Percentiles rank a stretch among this genome's conserved stretches.
Evolutionary conservation across 2,113 vertebrate species (phyloP).

Genomic region (Anoura caudifer): DNA sequence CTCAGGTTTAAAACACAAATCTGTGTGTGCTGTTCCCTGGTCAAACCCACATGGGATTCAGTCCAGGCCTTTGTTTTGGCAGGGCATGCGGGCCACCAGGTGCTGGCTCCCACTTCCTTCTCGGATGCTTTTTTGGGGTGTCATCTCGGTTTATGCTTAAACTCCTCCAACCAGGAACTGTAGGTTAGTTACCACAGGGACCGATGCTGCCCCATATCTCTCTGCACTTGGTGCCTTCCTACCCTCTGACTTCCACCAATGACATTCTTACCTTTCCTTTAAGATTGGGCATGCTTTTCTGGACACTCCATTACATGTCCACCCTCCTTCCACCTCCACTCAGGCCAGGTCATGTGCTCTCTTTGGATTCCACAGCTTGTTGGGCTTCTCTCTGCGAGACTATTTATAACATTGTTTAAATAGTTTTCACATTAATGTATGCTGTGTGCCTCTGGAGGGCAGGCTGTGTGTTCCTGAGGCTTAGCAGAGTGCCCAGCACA

Average conservation of each 20-base stretch:
- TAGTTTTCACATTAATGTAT: neutral
- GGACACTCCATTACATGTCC: neutral
- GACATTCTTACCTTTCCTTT: neutral
- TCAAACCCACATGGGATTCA: neutral
- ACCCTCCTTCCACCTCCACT: neutral
- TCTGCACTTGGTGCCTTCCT: neutral
- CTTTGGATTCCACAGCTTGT: neutral
- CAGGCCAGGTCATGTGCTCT: neutral
- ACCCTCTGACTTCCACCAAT: accelerated
- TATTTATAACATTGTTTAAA: neutral
- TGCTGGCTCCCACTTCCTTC: neutral
- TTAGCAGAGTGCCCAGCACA: accelerated
- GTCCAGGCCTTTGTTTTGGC: neutral
- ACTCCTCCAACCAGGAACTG: neutral
- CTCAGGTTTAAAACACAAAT: neutral
- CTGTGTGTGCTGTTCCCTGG: no score
- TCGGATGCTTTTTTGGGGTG: neutral
- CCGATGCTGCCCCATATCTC: accelerated
- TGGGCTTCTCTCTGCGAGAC: neutral
- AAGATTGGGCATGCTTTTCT: neutral
- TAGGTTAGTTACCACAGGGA: neutral
- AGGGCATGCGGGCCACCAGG: neutral
- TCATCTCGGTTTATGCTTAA: neutral
- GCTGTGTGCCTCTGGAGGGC: neutral
- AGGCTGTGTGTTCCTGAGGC: neutral